These are phyloP conservation scores for Pipistrellus pipistrellus DNA, from an alignment of 2,797 vertebrate genomes.

Conservation along the genomic window DNA sequence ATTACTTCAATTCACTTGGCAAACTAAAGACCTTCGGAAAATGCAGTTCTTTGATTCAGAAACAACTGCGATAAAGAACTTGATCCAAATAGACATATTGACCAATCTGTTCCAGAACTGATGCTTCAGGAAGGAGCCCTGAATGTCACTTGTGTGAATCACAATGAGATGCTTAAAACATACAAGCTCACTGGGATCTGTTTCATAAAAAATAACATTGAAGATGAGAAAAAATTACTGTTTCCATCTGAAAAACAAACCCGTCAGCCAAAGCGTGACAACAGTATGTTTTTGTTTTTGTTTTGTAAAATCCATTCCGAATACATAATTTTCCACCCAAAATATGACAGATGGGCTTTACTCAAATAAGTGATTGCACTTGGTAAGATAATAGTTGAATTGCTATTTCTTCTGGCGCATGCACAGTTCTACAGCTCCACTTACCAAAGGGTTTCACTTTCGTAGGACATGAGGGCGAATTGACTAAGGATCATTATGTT, in stretches of 20 bases:
- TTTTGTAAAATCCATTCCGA: constrained; percentile 52
- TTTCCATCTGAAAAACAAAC: constrained; percentile 81
- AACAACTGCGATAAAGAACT: constrained; percentile 70
- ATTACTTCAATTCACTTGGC: constrained; percentile 5
- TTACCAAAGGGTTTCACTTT: constrained; percentile 73
- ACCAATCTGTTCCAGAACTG: constrained; percentile 69
- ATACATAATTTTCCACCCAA: constrained; percentile 76
- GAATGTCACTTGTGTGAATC: constrained; percentile 70
- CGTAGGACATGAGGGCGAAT: constrained; percentile 31
- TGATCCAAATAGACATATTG: constrained; percentile 56
- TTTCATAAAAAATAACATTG: constrained; percentile 77
- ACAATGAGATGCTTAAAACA: constrained; percentile 53
- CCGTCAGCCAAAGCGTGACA: constrained; percentile 73
- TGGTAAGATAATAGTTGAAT: constrained; percentile 69
- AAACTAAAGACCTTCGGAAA: constrained; percentile 48
- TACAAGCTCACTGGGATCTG: constrained; percentile 50
- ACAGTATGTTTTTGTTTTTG: not conserved
- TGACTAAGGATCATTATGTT: constrained; percentile 73
- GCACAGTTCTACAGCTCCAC: constrained; percentile 33
- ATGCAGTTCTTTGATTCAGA: constrained; percentile 67
- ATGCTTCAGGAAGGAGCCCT: constrained; percentile 61
- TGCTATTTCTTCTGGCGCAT: constrained; percentile 39
- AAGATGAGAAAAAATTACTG: constrained; percentile 75
- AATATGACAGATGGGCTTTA: constrained; percentile 71
- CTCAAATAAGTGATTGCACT: constrained; percentile 63